These are phyloP conservation scores for Peromyscus nudipes DNA, from an alignment of 2,797 vertebrate species.

Conservation along the genomic window DNA sequence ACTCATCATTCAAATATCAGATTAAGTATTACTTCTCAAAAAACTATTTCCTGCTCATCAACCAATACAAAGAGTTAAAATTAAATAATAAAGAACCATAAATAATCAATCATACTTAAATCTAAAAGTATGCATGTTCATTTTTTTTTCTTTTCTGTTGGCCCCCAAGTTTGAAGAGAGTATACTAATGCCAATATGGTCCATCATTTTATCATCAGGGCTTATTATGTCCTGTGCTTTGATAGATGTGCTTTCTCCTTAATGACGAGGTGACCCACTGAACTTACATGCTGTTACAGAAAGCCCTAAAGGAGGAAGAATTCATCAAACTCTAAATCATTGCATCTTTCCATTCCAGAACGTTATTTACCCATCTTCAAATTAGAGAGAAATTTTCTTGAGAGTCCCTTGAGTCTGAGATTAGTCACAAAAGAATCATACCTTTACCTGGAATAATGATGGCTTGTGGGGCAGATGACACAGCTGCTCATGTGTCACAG, in stretches of 20 bases:
- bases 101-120: not conserved
- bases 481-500: constrained; percentile 8
- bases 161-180: not conserved
- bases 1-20: not conserved
- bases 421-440: constrained; percentile 68
- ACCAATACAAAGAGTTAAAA: not conserved
- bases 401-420: constrained; percentile 28
- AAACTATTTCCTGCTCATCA: not conserved
- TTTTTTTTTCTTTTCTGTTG: not conserved
- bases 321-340: not conserved
- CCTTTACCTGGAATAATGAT: constrained; percentile 43
- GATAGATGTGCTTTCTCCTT: not conserved
- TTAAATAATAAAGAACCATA: not conserved
- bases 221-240: not conserved
- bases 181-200: not conserved
- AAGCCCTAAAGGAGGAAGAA: not conserved
- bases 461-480: constrained; percentile 6
- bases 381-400: constrained; percentile 43
- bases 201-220: not conserved
- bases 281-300: not conserved
- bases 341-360: constrained; percentile 3
- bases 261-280: constrained; percentile 7
- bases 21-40: not conserved
- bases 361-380: not conserved
- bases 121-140: not conserved